Evolutionary conservation across 2,113 vertebrate genomes (phyloP).

Genomic region (Carlito syrichta): DNA sequence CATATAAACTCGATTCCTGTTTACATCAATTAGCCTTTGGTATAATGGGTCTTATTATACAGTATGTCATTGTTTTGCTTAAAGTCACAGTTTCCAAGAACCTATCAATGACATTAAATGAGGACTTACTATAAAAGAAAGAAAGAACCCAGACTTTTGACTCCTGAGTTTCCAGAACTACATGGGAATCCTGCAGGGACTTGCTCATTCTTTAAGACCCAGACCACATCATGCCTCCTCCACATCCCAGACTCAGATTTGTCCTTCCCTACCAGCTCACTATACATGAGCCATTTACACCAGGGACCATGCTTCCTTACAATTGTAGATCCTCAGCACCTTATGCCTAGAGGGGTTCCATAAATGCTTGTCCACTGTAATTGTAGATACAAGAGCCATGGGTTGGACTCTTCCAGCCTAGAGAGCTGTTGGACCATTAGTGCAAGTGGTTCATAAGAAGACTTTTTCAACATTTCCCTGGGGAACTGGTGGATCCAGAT

Average conservation of each 20-base stretch:
- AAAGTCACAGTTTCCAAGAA: background rate
- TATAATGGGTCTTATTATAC: background rate
- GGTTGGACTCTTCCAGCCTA: background rate
- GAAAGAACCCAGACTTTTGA: background rate
- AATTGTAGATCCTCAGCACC: background rate
- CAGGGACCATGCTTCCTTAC: fast-evolving
- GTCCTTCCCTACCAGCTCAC: background rate
- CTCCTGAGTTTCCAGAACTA: background rate
- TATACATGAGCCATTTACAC: fast-evolving
- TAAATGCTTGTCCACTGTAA: background rate
- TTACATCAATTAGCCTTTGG: fast-evolving
- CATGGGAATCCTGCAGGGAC: too few relatives aligned
- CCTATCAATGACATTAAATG: background rate
- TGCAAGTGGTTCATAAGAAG: background rate
- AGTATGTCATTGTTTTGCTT: background rate
- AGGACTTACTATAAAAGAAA: background rate
- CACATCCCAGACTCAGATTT: background rate
- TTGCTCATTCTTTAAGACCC: background rate
- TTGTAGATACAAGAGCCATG: background rate
- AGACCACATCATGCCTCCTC: background rate
- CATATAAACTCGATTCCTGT: background rate
- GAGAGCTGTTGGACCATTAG: background rate
- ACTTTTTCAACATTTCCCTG: background rate
- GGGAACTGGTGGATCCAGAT: background rate
- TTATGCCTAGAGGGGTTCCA: background rate